phyloP scores from a whole-genome alignment of 2,797 vertebrate genomes.

The Rhinichthys osculus region DNA sequence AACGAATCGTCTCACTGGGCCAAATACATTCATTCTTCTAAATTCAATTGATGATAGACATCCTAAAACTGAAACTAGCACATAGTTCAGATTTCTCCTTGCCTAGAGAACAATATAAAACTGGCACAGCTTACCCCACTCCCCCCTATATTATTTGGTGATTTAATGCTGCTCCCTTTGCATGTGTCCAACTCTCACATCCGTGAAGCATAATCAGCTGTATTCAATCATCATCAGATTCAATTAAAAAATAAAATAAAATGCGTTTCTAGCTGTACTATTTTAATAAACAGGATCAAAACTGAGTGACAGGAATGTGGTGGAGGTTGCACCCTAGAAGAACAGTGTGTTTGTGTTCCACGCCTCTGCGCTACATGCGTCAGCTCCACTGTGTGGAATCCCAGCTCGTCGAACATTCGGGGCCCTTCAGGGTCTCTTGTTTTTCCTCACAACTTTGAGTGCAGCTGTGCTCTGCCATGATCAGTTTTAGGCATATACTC shows the following conservation, averaged over 20 bases:
- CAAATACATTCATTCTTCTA: not conserved
- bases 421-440: slow-evolving; percentile 65
- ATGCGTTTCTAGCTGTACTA: slow-evolving; percentile 26
- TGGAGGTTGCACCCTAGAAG: slow-evolving; percentile 37
- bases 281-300: slow-evolving; percentile 47
- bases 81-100: not conserved
- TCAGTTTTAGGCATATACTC: slow-evolving; percentile 50
- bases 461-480: slow-evolving; percentile 66
- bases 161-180: not conserved
- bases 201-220: not conserved
- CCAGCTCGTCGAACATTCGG: slow-evolving; percentile 70
- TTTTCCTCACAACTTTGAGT: slow-evolving; percentile 71
- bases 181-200: not conserved
- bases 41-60: not conserved
- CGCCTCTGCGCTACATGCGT: not conserved
- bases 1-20: not conserved
- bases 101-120: not conserved
- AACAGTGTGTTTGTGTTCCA: slow-evolving; percentile 35
- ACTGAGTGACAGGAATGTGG: slow-evolving; percentile 24
- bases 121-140: not conserved
- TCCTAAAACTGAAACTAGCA: not conserved
- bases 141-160: not conserved
- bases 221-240: not conserved
- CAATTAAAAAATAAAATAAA: not conserved
- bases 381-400: slow-evolving; percentile 60